Base-by-base conservation (phyloP, 2,888 invertebrate species). In the Cephalotes varians region DNA sequence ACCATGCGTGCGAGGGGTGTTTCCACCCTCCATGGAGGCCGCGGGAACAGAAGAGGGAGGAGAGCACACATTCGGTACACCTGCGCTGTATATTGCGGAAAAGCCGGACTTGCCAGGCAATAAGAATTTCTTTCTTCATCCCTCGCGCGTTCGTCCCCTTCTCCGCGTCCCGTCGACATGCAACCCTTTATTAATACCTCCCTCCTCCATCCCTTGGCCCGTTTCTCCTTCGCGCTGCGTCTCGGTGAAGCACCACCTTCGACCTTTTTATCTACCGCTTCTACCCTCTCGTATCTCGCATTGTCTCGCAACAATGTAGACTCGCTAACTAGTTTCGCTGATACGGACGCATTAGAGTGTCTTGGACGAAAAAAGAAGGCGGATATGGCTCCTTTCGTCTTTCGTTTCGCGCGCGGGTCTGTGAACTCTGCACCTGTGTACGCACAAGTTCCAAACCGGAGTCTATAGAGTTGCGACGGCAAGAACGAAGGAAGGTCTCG, bases 11-110 rank as follows among this genome's bases (percentile, higher is more conserved):
- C 86, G 83, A 62, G 79, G 79, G 85, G 67, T 85, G 85, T 90
- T 86, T 85, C 88, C 74, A 84, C 76, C 87, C 86, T 88, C 84
- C 82, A 58, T 72, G 85, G 81, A 58, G 71, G 74, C 73, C 73
- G 81, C 73, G 72, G 56, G 65, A 87, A 84, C 83, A 82, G 77
- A 84, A 83, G 80, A 73, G 76, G 77, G 60, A 37, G 85, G 81
- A 83, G 81, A 18, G 82, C 81, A 91, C 92, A 93, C 94, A 94
- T 94, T 94, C 90, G 92, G 93, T 92, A 93, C 94, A 94, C 94
- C 94, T 94, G 94, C 92, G 93, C 92, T 91, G 92, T 94, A 94
- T 94, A 94, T 94, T 94, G 93, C 93, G 93, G 92, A 94, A 94
- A 93, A 91, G 91, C 93, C 91, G 93, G 93, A 93, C 93, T 93